Conservation (phyloP, 2,113 vertebrate species). For the Brevimyrus niger region DNA sequence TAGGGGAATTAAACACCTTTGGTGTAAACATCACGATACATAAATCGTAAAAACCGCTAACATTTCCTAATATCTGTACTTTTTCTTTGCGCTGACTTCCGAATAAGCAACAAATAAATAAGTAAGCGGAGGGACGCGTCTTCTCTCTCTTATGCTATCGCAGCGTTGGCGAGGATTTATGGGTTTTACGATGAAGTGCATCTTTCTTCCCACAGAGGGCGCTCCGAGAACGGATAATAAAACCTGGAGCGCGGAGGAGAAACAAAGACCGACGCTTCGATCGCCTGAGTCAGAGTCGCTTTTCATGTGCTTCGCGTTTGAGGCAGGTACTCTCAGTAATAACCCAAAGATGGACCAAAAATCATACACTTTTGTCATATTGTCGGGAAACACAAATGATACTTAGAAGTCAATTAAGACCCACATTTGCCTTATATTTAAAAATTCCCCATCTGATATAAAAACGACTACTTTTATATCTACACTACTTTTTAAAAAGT, state of each 20-base stretch:
- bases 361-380: background rate
- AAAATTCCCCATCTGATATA: background rate
- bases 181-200: background rate
- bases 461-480: background rate
- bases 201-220: background rate
- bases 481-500: background rate
- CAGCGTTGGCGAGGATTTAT: background rate
- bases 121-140: background rate
- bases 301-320: background rate
- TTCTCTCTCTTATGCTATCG: too few relatives aligned
- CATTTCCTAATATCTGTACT: background rate
- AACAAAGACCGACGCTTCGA: background rate
- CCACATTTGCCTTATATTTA: background rate
- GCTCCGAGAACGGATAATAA: background rate
- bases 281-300: background rate
- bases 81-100: background rate
- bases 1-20: background rate
- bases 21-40: background rate
- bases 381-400: background rate
- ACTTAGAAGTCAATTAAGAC: background rate
- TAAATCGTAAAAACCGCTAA: background rate
- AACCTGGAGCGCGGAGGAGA: background rate
- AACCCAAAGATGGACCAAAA: background rate
- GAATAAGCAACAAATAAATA: background rate
- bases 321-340: background rate